Conservation (phyloP, 1,140 invertebrate species). For the Andrena cerasifolii region DNA sequence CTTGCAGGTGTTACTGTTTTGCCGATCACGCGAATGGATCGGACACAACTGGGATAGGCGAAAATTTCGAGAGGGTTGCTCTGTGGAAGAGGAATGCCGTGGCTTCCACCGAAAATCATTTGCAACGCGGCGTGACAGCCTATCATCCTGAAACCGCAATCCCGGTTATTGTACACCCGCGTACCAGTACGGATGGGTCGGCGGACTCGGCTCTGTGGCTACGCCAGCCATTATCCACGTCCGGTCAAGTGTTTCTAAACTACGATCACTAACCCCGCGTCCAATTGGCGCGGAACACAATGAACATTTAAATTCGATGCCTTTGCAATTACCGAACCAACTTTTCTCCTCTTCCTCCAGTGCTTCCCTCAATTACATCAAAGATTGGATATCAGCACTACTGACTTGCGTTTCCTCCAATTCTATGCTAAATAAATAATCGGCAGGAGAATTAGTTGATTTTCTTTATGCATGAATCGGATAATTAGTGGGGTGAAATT, state of each 20-base stretch:
- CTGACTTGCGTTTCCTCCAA: no score
- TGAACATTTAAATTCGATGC: slow-evolving; percentile 49
- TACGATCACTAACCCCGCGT: slow-evolving; percentile 55
- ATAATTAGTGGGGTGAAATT: no score
- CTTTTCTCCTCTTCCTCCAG: neutral
- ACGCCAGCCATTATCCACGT: slow-evolving; percentile 76
- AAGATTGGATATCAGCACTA: neutral
- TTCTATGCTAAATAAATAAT: no score
- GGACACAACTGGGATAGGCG: neutral
- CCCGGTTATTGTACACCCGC: slow-evolving; percentile 75
- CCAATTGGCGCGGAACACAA: slow-evolving; percentile 42
- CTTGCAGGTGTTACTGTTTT: neutral
- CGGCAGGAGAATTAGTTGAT: no score
- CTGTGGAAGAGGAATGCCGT: slow-evolving; percentile 41
- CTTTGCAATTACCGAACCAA: slow-evolving; percentile 20
- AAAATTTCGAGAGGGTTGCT: neutral
- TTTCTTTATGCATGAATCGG: no score
- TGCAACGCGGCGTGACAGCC: slow-evolving; percentile 76
- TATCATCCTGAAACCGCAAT: slow-evolving; percentile 79
- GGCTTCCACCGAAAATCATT: slow-evolving; percentile 76
- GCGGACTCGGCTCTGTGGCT: slow-evolving; percentile 71
- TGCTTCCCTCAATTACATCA: neutral
- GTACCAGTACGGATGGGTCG: slow-evolving; percentile 68
- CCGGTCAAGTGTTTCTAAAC: slow-evolving; percentile 75
- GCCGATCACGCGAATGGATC: neutral